Conservation (phyloP, 2,797 vertebrate species). For the Acanthopagrus latus region DNA sequence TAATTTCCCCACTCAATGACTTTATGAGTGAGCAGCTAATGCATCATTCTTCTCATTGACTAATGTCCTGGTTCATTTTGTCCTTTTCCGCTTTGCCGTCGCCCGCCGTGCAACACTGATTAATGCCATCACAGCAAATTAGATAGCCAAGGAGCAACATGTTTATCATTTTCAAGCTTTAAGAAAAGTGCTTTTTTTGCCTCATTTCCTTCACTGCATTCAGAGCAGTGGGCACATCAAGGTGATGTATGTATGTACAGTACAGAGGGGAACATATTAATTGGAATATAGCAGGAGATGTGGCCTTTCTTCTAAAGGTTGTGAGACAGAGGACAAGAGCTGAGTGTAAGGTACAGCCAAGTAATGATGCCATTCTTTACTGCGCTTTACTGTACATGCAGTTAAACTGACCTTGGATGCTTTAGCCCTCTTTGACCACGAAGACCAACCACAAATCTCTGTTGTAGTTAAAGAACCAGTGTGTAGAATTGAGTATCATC, state of each 20-base stretch:
- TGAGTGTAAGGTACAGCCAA: conserved; percentile 37
- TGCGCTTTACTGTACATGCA: not conserved
- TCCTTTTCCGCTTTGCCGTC: conserved; percentile 75
- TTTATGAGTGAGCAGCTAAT: conserved; percentile 76
- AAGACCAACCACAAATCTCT: not conserved
- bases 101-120: conserved; percentile 79
- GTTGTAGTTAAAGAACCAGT: not conserved
- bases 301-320: conserved; percentile 66
- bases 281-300: conserved; percentile 53
- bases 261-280: conserved; percentile 59
- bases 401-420: not conserved
- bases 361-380: conserved; percentile 67
- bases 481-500: no score
- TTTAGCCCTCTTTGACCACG: not conserved
- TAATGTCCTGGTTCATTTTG: conserved; percentile 81
- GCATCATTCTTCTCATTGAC: conserved; percentile 81
- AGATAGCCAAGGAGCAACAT: conserved; percentile 81
- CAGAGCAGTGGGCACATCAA: conserved; percentile 59
- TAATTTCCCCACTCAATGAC: conserved; percentile 72
- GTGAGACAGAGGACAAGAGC: conserved; percentile 58
- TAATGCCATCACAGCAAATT: conserved; percentile 83
- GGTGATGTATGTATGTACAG: conserved; percentile 68
- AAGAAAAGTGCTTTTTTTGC: conserved; percentile 62
- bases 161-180: conserved; percentile 82
- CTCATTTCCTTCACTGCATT: conserved; percentile 61